These are phyloP conservation scores for Malurus melanocephalus DNA, from an alignment of 2,113 vertebrate genomes.

Conservation along the genomic window DNA sequence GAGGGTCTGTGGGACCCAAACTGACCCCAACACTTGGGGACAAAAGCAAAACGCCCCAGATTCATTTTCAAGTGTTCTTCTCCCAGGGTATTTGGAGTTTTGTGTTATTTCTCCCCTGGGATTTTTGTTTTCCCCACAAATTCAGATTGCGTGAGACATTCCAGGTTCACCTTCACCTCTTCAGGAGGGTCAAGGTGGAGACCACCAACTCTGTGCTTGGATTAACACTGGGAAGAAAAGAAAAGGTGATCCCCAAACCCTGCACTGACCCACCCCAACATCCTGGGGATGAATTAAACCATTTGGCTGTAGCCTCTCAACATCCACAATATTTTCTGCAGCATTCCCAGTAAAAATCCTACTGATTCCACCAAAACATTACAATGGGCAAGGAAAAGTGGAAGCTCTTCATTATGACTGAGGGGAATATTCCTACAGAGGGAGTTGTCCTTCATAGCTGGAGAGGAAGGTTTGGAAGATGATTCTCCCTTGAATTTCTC, in stretches of 20 bases:
- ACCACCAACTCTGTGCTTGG: not conserved
- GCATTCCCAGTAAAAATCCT: not conserved
- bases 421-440: not conserved
- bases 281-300: not conserved
- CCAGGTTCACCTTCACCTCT: not conserved
- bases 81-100: not conserved
- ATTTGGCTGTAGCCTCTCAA: not conserved
- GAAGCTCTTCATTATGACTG: not conserved
- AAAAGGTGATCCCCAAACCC: not conserved
- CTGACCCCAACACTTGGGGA: not conserved
- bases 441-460: not conserved
- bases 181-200: not conserved
- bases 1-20: not conserved
- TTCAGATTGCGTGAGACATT: accelerated
- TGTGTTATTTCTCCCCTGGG: accelerated
- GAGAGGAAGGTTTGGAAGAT: not conserved
- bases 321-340: not conserved
- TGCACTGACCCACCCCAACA: not conserved
- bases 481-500: not conserved
- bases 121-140: not conserved
- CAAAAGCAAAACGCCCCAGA: accelerated
- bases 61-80: not conserved
- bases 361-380: not conserved
- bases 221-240: not conserved
- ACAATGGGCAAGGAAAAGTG: not conserved